Conservation (phyloP, 2,113 vertebrate species). For the Marmota monax region DNA sequence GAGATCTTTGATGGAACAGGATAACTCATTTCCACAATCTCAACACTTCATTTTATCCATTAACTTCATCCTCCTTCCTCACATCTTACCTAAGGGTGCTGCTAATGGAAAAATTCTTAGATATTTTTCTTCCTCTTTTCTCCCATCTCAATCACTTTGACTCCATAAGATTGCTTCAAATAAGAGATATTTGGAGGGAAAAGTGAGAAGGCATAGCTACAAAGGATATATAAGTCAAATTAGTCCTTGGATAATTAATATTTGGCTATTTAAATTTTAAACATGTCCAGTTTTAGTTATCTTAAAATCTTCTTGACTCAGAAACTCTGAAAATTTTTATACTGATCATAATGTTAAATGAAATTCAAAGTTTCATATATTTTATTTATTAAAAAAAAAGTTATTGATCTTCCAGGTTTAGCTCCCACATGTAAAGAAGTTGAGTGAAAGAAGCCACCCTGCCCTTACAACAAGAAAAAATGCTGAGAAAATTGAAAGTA, state of each 20-base stretch:
- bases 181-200: neutral
- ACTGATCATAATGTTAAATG: neutral
- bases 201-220: neutral
- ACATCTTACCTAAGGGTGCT: neutral
- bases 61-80: neutral
- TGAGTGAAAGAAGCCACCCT: neutral
- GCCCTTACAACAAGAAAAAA: neutral
- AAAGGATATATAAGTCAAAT: neutral
- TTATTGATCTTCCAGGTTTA: neutral
- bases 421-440: neutral
- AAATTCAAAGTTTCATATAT: neutral
- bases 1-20: neutral
- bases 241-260: neutral
- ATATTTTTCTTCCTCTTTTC: neutral
- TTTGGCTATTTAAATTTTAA: neutral
- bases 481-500: neutral
- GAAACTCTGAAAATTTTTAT: neutral
- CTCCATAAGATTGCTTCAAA: neutral
- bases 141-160: neutral
- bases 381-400: neutral
- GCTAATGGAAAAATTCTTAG: neutral
- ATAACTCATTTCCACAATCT: neutral
- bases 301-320: constrained; percentile 22
- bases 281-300: neutral
- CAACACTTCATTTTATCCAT: constrained; percentile 12